Evolutionary conservation across 2,888 invertebrate species (phyloP).

Genomic region (Diadromus collaris): DNA sequence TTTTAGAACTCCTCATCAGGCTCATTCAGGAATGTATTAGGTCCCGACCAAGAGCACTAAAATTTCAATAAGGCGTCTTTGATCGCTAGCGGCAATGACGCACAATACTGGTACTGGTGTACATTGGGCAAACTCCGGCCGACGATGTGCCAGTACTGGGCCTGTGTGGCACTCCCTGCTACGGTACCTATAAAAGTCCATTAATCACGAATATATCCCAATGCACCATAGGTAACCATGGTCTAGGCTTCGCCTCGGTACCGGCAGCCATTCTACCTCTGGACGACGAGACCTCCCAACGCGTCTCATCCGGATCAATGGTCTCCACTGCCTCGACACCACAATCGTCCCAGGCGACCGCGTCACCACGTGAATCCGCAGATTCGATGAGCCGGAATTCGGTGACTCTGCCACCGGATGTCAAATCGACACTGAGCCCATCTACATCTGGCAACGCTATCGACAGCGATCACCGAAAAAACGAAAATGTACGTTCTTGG

Average conservation of each 20-base stretch:
- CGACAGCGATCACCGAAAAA: slow-evolving; percentile 27
- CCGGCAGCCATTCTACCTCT: slow-evolving; percentile 60
- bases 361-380: slow-evolving; percentile 23
- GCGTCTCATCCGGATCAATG: slow-evolving; percentile 16
- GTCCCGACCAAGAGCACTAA: too few relatives aligned
- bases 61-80: too few relatives aligned
- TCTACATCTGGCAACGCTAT: slow-evolving; percentile 33
- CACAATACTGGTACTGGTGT: too few relatives aligned
- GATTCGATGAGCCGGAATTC: slow-evolving; percentile 41
- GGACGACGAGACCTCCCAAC: slow-evolving; percentile 45
- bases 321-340: slow-evolving; percentile 54
- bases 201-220: neutral
- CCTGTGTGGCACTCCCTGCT: too few relatives aligned
- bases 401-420: slow-evolving; percentile 49
- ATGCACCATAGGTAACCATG: slow-evolving; percentile 70
- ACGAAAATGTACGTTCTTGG: slow-evolving; percentile 45
- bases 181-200: too few relatives aligned
- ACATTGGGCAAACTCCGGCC: too few relatives aligned
- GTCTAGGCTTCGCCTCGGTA: slow-evolving; percentile 63
- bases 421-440: slow-evolving; percentile 51
- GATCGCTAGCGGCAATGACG: too few relatives aligned
- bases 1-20: neutral
- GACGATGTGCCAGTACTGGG: too few relatives aligned
- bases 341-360: slow-evolving; percentile 36
- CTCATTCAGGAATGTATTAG: too few relatives aligned